Base-by-base conservation (phyloP, 1,140 invertebrate genomes). In the Samia ricini region DNA sequence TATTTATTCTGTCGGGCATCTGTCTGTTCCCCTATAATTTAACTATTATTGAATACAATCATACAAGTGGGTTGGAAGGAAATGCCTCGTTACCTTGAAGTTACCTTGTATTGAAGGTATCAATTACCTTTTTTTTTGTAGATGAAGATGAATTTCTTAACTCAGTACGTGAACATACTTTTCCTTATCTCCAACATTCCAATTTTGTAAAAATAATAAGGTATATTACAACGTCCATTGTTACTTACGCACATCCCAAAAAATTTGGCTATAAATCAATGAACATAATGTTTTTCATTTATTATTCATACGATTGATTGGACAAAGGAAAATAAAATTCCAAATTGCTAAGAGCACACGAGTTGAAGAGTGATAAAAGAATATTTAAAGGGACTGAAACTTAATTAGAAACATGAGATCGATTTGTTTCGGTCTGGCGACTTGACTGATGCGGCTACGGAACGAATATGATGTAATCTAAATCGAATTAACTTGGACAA, bases 371-470 rank as follows among this genome's bases (percentile, higher is more conserved):
- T n/a, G 63, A 66, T 63, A 67, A 63, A 64, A 23, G 36, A 65
- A 20, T 56, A 65, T 63, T 68, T 62, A 68, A n/a, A 65, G 20
- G 50, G 54, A 60, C 18, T n/a, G 60, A 15, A 58, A 62, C 51
- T 71, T 67, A 59, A 77, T 76, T 69, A 50, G 61, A 60, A 54
- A 36, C 59, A 54, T 60, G 63, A 26, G 60, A 81, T 78, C 66
- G 72, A 81, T 77, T 74, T 51, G 66, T 54, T 68, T 33, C 63
- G 68, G 67, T 54, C 68, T 64, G 64, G 20, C 48, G 19, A 51
- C 54, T 10, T n/a, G 29, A 15, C 23, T 20, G 59, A 51, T 42
- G 33, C 12, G 33, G 15, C 33, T 10, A 42, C 4, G 33, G 33
- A 42, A 42, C 33, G 33, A 42, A 42, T 42, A 42, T 42, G 33